Percentiles rank a stretch among this genome's conserved stretches.
phyloP scores from a whole-genome alignment of 2,797 vertebrate species.

The Thamnophis elegans region DNA sequence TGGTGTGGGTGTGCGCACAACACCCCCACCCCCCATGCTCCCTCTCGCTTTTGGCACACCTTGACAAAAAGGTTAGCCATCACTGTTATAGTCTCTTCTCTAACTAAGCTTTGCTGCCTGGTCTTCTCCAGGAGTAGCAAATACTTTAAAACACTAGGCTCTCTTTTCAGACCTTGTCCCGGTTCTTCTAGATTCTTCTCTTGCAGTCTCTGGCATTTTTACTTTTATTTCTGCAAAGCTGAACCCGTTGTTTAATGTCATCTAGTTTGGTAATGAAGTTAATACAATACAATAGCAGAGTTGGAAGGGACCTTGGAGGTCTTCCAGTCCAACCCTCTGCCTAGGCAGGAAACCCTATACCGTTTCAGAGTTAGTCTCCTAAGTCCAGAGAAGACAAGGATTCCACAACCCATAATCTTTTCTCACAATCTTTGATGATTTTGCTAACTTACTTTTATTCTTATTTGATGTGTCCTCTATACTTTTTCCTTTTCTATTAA shows the following conservation, averaged over 20 bases:
- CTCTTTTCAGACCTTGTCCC: not conserved
- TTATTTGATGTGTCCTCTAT: not conserved
- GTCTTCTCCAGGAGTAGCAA: not conserved
- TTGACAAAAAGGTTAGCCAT: too few species aligned
- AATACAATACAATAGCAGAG: too few species aligned
- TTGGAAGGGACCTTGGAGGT: too few species aligned
- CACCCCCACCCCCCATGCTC: too few species aligned
- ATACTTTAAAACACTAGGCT: too few species aligned
- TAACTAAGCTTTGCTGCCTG: not conserved
- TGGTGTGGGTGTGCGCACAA: too few species aligned
- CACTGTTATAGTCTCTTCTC: not conserved
- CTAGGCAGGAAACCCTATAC: too few species aligned
- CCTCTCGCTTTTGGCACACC: too few species aligned
- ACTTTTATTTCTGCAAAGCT: not conserved
- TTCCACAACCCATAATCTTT: not conserved
- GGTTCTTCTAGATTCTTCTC: not conserved
- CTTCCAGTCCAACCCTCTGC: too few species aligned
- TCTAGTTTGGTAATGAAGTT: not conserved
- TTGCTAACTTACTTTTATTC: not conserved
- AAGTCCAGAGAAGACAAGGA: not conserved
- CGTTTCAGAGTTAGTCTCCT: too few species aligned
- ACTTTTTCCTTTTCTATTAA: not conserved
- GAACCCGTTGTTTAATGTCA: not conserved
- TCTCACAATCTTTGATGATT: not conserved
- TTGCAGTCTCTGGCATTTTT: not conserved